Percentiles rank a stretch among this genome's conserved stretches.
phyloP scores from a whole-genome alignment of 35 echinoderm and acorn worm genomes.

The Strongylocentrotus purpuratus region DNA sequence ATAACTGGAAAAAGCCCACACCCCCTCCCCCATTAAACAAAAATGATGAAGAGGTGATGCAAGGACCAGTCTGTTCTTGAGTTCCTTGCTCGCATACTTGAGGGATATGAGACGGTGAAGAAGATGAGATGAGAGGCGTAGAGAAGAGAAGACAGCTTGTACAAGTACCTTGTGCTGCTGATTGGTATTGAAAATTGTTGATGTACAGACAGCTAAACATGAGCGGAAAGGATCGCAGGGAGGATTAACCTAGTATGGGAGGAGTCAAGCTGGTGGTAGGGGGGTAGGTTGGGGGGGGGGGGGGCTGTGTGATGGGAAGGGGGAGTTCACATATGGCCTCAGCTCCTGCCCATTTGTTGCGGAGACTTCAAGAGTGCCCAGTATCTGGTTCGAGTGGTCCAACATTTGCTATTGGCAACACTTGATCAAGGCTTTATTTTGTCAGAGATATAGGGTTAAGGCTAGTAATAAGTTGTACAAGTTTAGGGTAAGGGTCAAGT shows the following conservation, averaged over 20 bases:
- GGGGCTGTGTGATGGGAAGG: background rate
- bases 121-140: background rate
- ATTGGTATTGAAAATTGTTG: constrained; percentile 38
- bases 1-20: background rate
- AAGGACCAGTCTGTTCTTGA: background rate
- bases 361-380: too few species aligned
- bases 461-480: too few species aligned
- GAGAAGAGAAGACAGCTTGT: background rate
- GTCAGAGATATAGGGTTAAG: too few species aligned
- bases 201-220: constrained; percentile 14
- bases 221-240: background rate
- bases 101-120: background rate
- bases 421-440: too few species aligned
- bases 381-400: too few species aligned
- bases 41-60: background rate
- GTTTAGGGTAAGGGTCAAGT: too few species aligned
- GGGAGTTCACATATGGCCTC: background rate
- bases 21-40: background rate
- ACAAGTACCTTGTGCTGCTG: background rate
- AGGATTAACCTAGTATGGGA: constrained; percentile 33
- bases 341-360: background rate
- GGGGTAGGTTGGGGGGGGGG: too few species aligned
- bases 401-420: too few species aligned
- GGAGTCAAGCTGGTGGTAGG: background rate
- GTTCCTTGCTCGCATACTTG: background rate